A percentile compares a stretch with the other conserved stretches of the same genome.
These are phyloP conservation scores for Tringa solitaria DNA, from an alignment of 2,113 vertebrate species.

Conservation along the genomic window DNA sequence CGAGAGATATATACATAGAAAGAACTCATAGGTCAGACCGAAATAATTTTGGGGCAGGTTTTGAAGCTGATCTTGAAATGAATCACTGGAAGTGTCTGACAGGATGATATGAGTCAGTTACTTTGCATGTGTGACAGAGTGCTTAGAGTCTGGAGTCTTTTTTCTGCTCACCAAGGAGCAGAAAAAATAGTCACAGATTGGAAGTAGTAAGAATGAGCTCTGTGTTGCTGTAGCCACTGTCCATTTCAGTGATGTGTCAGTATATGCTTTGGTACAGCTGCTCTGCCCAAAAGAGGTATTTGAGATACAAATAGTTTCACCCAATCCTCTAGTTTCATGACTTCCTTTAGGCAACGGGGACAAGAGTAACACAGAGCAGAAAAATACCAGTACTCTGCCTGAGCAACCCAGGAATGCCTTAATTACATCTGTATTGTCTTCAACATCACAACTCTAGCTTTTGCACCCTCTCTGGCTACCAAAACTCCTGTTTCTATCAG, in stretches of 20 bases:
- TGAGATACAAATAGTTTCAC: neutral
- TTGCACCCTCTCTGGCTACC: neutral
- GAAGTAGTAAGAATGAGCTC: accelerated
- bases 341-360: neutral
- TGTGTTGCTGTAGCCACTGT: neutral
- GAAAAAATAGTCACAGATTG: neutral
- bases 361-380: neutral
- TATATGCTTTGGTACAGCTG: neutral
- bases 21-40: neutral
- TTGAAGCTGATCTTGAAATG: neutral
- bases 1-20: neutral
- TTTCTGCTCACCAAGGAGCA: neutral
- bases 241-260: neutral
- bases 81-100: neutral
- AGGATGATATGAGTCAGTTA: neutral
- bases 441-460: neutral
- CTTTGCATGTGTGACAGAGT: neutral
- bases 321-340: neutral
- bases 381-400: neutral
- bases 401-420: neutral
- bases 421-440: neutral
- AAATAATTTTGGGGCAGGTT: neutral
- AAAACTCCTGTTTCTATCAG: neutral
- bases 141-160: neutral
- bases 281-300: neutral